Evolutionary conservation across 1,140 invertebrate genomes (phyloP), one percentile per base, ranked within the genome.

Genomic region (Bacillus rossius): DNA sequence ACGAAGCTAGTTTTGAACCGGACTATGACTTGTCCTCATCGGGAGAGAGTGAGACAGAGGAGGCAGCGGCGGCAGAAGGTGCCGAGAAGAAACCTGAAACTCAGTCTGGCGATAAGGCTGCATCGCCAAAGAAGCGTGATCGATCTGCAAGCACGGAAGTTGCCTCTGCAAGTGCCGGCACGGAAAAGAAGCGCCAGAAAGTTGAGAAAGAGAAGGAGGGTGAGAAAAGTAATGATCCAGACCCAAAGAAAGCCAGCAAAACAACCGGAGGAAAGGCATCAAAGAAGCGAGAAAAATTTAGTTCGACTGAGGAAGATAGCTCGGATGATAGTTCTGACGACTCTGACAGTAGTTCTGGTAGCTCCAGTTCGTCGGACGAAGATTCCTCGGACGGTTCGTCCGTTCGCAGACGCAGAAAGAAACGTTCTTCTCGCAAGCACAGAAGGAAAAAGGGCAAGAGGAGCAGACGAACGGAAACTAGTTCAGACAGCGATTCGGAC

Each of bases 1-100:
- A 88, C 63, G 87, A 88, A 71, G 79, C 85, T 0, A 83, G 79
- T 61, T 89, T 89, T 67, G 86, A 86, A 63, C 86, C 86, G 1
- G 84, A 88, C 71, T 88, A 88, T 69, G 86, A 87, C 20, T 73
- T 72, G 2, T 72, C 79, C 0, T 79, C 81, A 47, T 74, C 76
- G 0, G 23, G n/a, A 22, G 79, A 81, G 38, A 75, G 77, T 0
- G 79, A 81, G 7, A 65, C 71, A 22, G 65, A 74, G 3, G 71
- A 77, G 29, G 10, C 29, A 34, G 5, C 29, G 10, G 29, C 29
- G 67, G 70, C 8, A 68, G 37, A 38, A 16, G 51, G 41, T 13
- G 23, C 16, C n/a, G 37, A 40, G n/a, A 53, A 53, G 16, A 40
- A 34, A 40, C n/a, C 22, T 2, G 40, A 41, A 17, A 42, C 4